Evolutionary conservation across 2,888 invertebrate species (phyloP).

Genomic region (Mamestra brassicae): DNA sequence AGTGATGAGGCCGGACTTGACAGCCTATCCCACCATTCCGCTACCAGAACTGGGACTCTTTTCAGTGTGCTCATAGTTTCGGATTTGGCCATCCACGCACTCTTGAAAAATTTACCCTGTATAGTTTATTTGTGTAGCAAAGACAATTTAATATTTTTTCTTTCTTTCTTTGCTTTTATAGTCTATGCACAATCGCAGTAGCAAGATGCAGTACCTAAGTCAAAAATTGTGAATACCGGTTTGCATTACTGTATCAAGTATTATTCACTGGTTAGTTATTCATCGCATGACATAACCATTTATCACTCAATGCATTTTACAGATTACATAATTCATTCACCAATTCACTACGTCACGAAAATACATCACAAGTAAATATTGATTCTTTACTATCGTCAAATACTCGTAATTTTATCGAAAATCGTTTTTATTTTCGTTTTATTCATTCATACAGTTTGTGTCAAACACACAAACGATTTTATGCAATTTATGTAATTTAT

Average conservation of each 20-base stretch:
- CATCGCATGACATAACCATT: background rate
- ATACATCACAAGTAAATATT: background rate
- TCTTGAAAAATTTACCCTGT: too few relatives aligned
- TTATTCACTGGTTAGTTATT: background rate
- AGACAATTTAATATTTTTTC: too few relatives aligned
- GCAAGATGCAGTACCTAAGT: too few relatives aligned
- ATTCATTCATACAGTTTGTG: conserved; percentile 62
- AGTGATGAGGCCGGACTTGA: too few relatives aligned
- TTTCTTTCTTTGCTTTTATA: too few relatives aligned
- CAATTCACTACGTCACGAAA: background rate
- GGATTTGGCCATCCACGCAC: too few relatives aligned
- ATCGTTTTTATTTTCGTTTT: conserved; percentile 43
- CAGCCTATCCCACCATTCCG: too few relatives aligned
- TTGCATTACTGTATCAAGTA: background rate
- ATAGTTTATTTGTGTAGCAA: too few relatives aligned
- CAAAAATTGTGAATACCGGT: too few relatives aligned
- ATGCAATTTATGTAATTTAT: conserved; percentile 70
- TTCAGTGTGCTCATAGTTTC: too few relatives aligned
- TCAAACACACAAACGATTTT: conserved; percentile 68
- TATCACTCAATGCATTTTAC: background rate
- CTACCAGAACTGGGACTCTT: too few relatives aligned
- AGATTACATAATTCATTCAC: background rate
- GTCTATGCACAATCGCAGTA: too few relatives aligned
- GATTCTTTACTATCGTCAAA: conserved; percentile 1
- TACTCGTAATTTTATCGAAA: conserved; percentile 50